Percentiles rank a stretch among this genome's conserved stretches.
Evolutionary conservation across 1,140 invertebrate species (phyloP).

Genomic region (Akabosia matsudoensis): DNA sequence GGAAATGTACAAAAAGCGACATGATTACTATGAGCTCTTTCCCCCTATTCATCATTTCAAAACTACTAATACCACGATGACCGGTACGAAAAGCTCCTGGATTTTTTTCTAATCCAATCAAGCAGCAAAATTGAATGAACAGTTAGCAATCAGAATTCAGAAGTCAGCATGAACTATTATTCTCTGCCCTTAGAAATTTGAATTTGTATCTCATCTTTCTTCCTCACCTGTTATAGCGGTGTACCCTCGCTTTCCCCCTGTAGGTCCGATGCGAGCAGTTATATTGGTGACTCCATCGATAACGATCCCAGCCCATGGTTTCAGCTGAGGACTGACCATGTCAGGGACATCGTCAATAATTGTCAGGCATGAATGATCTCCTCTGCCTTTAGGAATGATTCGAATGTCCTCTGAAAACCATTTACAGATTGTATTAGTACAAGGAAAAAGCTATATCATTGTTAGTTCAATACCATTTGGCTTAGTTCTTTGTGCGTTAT

Average conservation of each 20-base stretch:
- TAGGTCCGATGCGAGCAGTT: conserved; percentile 74
- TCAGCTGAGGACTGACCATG: conserved; percentile 56
- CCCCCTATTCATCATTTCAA: too few relatives aligned
- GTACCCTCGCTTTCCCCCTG: conserved; percentile 75
- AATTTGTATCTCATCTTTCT: too few relatives aligned
- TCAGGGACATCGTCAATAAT: conserved; percentile 53
- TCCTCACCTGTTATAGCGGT: conserved; percentile 67
- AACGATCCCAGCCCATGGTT: conserved; percentile 64
- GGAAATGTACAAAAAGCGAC: neutral
- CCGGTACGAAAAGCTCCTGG: neutral
- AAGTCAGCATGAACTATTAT: too few relatives aligned
- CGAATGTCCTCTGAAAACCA: conserved; percentile 62
- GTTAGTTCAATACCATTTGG: conserved; percentile 3
- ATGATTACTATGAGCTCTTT: neutral
- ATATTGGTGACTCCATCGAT: conserved; percentile 64
- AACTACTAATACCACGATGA: neutral
- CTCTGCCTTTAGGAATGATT: conserved; percentile 66
- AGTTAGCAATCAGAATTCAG: too few relatives aligned
- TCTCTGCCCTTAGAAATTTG: too few relatives aligned
- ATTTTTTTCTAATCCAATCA: neutral
- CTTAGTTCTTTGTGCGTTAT: neutral
- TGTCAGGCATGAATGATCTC: conserved; percentile 55
- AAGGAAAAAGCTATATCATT: neutral
- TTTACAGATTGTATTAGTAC: too few relatives aligned
- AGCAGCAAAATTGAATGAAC: neutral